phyloP scores from a whole-genome alignment of 2,888 invertebrate genomes.

The Drosophila nr. fundita region DNA sequence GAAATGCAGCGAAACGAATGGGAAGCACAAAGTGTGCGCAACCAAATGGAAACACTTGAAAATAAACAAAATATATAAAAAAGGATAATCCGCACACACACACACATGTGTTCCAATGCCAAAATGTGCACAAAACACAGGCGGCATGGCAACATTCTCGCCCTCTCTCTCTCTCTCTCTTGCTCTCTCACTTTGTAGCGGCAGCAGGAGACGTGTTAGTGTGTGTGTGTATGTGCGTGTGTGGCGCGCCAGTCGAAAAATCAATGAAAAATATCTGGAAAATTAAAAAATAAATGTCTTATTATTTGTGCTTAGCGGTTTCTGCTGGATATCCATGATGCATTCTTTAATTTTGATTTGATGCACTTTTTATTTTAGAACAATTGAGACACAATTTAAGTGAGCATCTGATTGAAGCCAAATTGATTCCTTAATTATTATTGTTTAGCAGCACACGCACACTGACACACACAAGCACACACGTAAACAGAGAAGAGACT shows the following conservation, averaged over 20 bases:
- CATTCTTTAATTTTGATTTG: slow-evolving; percentile 1
- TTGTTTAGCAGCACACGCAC: slow-evolving; percentile 46
- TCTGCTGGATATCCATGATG: neutral
- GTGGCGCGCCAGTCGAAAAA: slow-evolving; percentile 74
- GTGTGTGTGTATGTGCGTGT: slow-evolving; percentile 32
- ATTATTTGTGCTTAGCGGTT: slow-evolving; percentile 23
- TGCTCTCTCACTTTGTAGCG: slow-evolving; percentile 14
- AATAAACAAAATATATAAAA: slow-evolving; percentile 78
- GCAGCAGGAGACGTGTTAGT: slow-evolving; percentile 36
- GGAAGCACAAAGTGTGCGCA: slow-evolving; percentile 64
- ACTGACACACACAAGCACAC: slow-evolving; percentile 3
- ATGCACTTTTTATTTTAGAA: slow-evolving; percentile 12
- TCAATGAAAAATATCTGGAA: slow-evolving; percentile 80
- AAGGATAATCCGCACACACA: slow-evolving; percentile 69
- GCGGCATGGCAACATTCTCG: slow-evolving; percentile 56
- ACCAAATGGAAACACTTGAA: slow-evolving; percentile 69
- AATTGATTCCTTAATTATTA: slow-evolving; percentile 56
- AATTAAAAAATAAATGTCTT: slow-evolving; percentile 54
- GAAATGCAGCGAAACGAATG: slow-evolving; percentile 81
- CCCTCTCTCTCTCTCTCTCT: slow-evolving; percentile 15
- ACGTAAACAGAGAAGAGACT: slow-evolving; percentile 28
- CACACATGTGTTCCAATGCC: slow-evolving; percentile 50
- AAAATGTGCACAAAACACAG: slow-evolving; percentile 66
- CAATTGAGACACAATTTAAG: slow-evolving; percentile 43
- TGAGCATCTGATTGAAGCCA: slow-evolving; percentile 29